Conservation (phyloP, 2,113 vertebrate species). For the Amphilophus citrinellus region DNA sequence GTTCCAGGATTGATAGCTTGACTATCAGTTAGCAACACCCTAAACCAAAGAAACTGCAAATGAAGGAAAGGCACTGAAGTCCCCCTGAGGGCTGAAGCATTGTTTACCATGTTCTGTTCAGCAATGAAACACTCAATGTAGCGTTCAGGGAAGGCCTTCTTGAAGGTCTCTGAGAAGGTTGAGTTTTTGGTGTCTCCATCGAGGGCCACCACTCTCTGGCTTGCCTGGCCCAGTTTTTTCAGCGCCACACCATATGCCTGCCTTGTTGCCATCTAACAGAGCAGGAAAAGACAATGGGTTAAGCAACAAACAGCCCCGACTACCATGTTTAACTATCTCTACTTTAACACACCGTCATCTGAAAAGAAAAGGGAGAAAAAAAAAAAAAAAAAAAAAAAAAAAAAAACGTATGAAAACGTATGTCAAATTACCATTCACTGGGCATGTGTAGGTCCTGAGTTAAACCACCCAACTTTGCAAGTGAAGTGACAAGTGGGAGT, state of each 20-base stretch:
- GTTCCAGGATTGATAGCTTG: neutral
- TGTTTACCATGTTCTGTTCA: constrained; percentile 88
- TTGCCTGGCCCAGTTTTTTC: constrained; percentile 83
- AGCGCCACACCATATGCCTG: constrained; percentile 87
- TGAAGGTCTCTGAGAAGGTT: constrained; percentile 87
- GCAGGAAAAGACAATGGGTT: neutral
- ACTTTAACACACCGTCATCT: neutral
- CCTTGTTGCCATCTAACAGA: constrained; percentile 83
- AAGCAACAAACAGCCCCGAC: neutral
- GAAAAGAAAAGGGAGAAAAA: neutral
- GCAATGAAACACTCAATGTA: constrained; percentile 90
- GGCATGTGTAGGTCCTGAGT: no score
- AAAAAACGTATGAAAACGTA: no score
- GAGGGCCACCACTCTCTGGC: constrained; percentile 84
- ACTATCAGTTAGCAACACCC: neutral
- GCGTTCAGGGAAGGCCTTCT: constrained; percentile 85
- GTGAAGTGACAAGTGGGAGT: no score
- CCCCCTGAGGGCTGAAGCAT: neutral
- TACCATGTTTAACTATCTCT: neutral
- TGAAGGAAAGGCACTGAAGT: neutral
- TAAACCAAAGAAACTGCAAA: neutral
- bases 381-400: no score
- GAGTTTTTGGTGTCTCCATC: constrained; percentile 90
- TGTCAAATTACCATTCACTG: no score
- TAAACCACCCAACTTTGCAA: no score